phyloP scores from a whole-genome alignment of 2,113 vertebrate genomes.

The Arothron firmamentum region DNA sequence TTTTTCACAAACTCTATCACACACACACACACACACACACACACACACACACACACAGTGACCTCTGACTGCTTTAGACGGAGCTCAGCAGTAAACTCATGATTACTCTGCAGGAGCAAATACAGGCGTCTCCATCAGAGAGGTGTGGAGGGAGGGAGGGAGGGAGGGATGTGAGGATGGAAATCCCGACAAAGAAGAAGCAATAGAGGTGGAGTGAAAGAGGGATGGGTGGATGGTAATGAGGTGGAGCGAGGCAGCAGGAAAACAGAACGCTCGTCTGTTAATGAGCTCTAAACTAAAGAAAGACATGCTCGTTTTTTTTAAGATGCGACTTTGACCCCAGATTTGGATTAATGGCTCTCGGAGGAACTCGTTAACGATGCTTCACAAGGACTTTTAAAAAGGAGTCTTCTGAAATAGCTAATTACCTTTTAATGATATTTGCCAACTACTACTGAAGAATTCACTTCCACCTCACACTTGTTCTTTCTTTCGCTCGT shows the following conservation, averaged over 20 bases:
- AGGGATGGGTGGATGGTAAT: conserved; percentile 26
- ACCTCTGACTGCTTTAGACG: neutral
- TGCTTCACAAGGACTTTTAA: conserved; percentile 1
- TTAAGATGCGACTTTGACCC: conserved; percentile 4
- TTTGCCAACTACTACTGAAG: neutral
- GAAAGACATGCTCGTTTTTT: neutral
- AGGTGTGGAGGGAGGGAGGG: neutral
- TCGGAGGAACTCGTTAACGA: neutral
- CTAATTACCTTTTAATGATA: conserved; percentile 18
- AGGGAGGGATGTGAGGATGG: neutral
- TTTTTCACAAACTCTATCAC: neutral
- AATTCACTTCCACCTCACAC: neutral
- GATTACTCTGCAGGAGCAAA: conserved; percentile 9
- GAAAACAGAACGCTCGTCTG: conserved; percentile 10
- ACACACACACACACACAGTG: neutral
- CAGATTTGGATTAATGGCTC: conserved; percentile 13
- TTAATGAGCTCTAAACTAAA: conserved; percentile 20
- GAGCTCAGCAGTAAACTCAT: neutral
- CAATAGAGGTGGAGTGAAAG: neutral
- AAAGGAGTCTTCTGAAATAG: neutral
- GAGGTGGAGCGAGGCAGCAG: conserved; percentile 24
- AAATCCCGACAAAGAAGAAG: neutral
- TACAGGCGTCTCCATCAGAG: neutral
- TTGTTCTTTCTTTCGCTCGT: neutral
- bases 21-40: neutral